Evolutionary conservation across 2,888 invertebrate genomes (phyloP).

Genomic region (Rhabditoides inermis): DNA sequence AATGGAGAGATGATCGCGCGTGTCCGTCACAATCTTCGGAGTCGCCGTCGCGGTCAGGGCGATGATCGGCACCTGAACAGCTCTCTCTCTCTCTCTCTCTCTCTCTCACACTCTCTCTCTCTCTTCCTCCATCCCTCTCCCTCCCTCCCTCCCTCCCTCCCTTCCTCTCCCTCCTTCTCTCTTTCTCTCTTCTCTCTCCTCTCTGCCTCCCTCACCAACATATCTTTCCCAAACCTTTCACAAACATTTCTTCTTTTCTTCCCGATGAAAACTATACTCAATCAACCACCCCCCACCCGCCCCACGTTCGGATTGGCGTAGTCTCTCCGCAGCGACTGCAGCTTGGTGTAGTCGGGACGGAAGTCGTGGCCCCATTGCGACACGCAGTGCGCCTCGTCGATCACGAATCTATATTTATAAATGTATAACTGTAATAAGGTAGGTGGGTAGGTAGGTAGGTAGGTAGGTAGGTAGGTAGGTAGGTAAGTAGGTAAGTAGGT

Average conservation of each 20-base stretch:
- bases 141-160: conserved; percentile 7
- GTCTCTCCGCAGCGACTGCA: conserved; percentile 21
- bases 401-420: conserved; percentile 75
- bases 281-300: not conserved
- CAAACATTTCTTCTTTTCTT: not conserved
- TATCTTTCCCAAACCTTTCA: too few species aligned
- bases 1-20: conserved; percentile 69
- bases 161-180: conserved; percentile 8
- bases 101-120: conserved; percentile 3
- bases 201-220: conserved; percentile 1
- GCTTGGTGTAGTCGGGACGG: conserved; percentile 66
- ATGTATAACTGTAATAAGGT: not conserved
- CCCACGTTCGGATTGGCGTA: conserved; percentile 18
- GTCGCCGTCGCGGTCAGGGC: conserved; percentile 92
- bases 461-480: too few species aligned
- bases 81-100: conserved; percentile 3
- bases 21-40: conserved; percentile 78
- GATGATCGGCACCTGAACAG: conserved; percentile 59
- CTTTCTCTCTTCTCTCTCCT: not conserved
- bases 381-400: conserved; percentile 97
- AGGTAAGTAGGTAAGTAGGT: too few species aligned
- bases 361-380: conserved; percentile 97
- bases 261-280: too few species aligned
- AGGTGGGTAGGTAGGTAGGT: too few species aligned
- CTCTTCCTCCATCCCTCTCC: conserved; percentile 4